phyloP scores from a whole-genome alignment of 2,888 invertebrate genomes.

The Acanthosoma haemorrhoidale region DNA sequence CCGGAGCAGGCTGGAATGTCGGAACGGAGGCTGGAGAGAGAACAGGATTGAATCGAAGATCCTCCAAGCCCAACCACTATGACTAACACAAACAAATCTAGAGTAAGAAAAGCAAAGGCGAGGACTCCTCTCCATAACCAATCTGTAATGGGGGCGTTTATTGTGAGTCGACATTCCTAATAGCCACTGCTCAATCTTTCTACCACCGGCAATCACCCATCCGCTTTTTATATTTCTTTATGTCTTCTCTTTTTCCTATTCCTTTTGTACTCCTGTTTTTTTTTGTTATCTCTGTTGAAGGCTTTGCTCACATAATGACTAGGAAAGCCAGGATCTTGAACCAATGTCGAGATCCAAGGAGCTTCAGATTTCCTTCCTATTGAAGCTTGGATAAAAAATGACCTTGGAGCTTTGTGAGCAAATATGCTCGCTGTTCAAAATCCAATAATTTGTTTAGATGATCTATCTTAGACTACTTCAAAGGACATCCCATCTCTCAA shows the following conservation, averaged over 20 bases:
- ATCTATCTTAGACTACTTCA: no score
- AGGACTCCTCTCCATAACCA: conserved; percentile 31
- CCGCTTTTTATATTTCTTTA: conserved; percentile 10
- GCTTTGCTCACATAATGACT: not conserved
- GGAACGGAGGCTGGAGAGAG: not conserved
- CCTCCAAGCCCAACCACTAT: conserved; percentile 29
- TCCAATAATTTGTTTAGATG: no score
- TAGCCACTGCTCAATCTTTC: no score
- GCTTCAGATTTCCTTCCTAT: not conserved
- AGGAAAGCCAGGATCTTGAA: not conserved
- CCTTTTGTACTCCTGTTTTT: not conserved
- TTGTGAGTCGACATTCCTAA: conserved; percentile 13
- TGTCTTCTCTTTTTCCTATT: conserved; percentile 14
- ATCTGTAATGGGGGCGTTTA: conserved; percentile 33
- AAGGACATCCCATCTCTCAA: no score
- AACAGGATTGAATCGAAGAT: not conserved
- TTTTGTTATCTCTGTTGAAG: conserved; percentile 1
- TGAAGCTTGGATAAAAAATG: not conserved
- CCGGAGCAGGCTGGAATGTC: conserved; percentile 3
- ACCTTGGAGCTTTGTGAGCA: no score
- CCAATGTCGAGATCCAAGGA: no score
- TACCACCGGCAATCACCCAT: not conserved
- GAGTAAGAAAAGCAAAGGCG: conserved; percentile 23
- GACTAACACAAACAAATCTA: conserved; percentile 31
- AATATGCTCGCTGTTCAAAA: no score